A percentile compares a stretch with the other conserved stretches of the same genome.
Conservation (phyloP, 2,888 invertebrate species). For the Leucophenga maculata region DNA sequence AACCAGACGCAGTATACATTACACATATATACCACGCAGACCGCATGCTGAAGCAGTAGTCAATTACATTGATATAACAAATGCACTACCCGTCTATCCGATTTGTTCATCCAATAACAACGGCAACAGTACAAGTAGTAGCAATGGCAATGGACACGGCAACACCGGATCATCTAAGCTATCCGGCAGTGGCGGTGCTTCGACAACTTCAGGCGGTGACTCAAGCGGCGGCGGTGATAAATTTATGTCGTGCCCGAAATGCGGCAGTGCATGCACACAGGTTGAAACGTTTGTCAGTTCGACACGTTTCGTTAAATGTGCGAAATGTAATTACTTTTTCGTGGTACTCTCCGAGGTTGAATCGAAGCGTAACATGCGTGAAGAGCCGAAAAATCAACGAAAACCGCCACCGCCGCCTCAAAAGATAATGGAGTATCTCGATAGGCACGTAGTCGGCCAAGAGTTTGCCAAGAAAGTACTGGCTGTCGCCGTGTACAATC, state of each 20-base stretch:
- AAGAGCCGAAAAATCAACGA: constrained; percentile 79
- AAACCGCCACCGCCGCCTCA: constrained; percentile 96
- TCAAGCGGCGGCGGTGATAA: constrained; percentile 74
- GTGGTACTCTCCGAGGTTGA: constrained; percentile 95
- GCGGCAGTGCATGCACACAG: constrained; percentile 97
- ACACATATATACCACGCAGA: neutral
- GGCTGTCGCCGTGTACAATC: constrained; percentile 98
- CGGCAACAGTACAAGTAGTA: constrained; percentile 34
- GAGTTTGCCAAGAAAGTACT: constrained; percentile 97
- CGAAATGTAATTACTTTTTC: constrained; percentile 98
- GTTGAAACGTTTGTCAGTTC: constrained; percentile 98
- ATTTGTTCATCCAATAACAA: neutral
- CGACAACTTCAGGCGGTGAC: constrained; percentile 28
- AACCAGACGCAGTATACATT: constrained; percentile 39
- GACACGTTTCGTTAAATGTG: constrained; percentile 96
- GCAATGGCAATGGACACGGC: constrained; percentile 29
- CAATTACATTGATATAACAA: constrained; percentile 55
- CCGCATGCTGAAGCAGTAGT: constrained; percentile 47
- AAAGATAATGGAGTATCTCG: constrained; percentile 96
- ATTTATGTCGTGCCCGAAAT: constrained; percentile 93
- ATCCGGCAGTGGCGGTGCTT: constrained; percentile 38
- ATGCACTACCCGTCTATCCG: constrained; percentile 41
- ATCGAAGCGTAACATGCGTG: constrained; percentile 89
- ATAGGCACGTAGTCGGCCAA: constrained; percentile 97
- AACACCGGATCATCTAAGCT: constrained; percentile 32